phyloP scores from a whole-genome alignment of 2,113 vertebrate species.

The Aramus guarauna region DNA sequence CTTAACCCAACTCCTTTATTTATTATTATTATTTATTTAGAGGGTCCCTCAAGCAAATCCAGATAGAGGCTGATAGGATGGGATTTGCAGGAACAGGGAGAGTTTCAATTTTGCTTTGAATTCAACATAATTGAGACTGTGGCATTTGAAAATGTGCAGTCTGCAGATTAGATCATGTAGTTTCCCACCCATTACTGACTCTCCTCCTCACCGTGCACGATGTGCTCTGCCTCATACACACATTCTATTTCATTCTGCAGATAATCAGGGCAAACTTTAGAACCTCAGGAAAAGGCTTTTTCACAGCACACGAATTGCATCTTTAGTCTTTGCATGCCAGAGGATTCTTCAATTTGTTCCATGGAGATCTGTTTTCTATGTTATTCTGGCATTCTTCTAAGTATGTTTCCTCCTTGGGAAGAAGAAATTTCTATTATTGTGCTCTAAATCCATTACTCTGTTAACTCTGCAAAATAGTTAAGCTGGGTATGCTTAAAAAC shows the following conservation, averaged over 20 bases:
- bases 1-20: conserved; percentile 45
- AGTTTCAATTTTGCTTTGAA: conserved; percentile 56
- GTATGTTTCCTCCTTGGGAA: conserved; percentile 48
- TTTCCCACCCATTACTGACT: conserved; percentile 60
- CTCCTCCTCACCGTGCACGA: background rate
- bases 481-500: conserved; percentile 29
- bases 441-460: conserved; percentile 50
- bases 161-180: conserved; percentile 60
- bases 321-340: conserved; percentile 66
- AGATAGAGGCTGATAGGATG: conserved; percentile 35
- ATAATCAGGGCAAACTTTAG: conserved; percentile 74
- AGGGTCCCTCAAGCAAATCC: conserved; percentile 43
- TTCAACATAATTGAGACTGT: conserved; percentile 54
- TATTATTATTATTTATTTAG: conserved; percentile 63
- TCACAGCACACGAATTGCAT: conserved; percentile 59
- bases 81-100: conserved; percentile 42
- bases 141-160: conserved; percentile 64
- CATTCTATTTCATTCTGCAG: conserved; percentile 61
- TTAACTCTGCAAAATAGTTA: conserved; percentile 41
- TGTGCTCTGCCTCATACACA: conserved; percentile 29
- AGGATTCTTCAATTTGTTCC: conserved; percentile 69
- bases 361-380: conserved; percentile 56
- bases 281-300: conserved; percentile 68
- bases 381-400: conserved; percentile 63
- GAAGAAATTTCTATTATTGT: conserved; percentile 57